A percentile compares a stretch with the other conserved stretches of the same genome.
These are phyloP conservation scores for Drosophila helvetica DNA, from an alignment of 2,888 invertebrate species.

Conservation along the genomic window DNA sequence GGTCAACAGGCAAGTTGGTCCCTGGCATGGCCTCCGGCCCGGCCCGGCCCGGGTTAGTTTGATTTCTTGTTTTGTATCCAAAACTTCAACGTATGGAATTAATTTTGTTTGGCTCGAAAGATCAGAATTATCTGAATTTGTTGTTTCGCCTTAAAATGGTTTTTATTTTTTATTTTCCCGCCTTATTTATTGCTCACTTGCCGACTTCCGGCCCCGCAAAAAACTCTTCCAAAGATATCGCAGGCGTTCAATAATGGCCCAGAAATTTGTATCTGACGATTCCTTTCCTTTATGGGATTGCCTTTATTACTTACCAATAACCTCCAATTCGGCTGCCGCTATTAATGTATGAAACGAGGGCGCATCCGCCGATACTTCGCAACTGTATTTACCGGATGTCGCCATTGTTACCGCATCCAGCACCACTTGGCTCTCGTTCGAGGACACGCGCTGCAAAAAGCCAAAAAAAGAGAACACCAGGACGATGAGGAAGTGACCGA, in stretches of 20 bases:
- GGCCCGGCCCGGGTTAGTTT: slow-evolving; percentile 19
- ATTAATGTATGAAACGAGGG: slow-evolving; percentile 84
- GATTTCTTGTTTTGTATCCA: slow-evolving; percentile 10
- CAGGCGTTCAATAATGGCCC: neutral
- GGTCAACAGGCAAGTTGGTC: slow-evolving; percentile 41
- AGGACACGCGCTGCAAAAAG: slow-evolving; percentile 70
- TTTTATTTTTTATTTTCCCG: neutral
- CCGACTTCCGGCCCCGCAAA: neutral
- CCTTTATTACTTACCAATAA: slow-evolving; percentile 82
- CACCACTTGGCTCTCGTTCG: slow-evolving; percentile 84
- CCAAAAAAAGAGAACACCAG: slow-evolving; percentile 19
- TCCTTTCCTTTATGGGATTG: slow-evolving; percentile 6
- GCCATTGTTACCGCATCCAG: slow-evolving; percentile 81
- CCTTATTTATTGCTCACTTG: neutral
- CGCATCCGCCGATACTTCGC: slow-evolving; percentile 84
- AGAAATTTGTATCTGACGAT: slow-evolving; percentile 1
- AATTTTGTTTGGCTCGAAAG: slow-evolving; percentile 21
- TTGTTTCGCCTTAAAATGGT: neutral
- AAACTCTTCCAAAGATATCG: neutral
- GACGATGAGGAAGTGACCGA: slow-evolving; percentile 38
- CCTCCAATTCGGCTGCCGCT: slow-evolving; percentile 83
- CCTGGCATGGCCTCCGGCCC: slow-evolving; percentile 13
- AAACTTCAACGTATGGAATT: slow-evolving; percentile 21
- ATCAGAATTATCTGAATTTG: slow-evolving; percentile 11
- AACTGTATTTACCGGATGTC: slow-evolving; percentile 83